These are phyloP conservation scores for Ophonus ardosiacus DNA, from an alignment of 2,888 invertebrate species.

Conservation along the genomic window DNA sequence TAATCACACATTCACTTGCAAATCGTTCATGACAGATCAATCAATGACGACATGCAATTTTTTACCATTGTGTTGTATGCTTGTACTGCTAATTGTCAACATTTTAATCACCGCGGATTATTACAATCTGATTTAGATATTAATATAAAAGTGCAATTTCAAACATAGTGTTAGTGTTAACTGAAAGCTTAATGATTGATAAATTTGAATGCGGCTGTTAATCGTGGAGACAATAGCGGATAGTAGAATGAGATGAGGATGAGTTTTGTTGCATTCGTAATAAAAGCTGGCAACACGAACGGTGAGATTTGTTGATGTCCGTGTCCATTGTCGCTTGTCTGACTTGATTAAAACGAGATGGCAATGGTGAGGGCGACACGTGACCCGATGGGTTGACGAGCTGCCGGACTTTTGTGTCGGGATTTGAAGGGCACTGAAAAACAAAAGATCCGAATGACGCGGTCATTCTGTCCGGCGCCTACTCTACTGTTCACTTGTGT, in stretches of 20 bases:
- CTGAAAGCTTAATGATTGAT: not conserved
- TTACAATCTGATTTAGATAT: no score
- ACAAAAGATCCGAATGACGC: constrained; percentile 74
- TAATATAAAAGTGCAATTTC: no score
- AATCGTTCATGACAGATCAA: constrained; percentile 74
- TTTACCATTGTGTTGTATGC: constrained; percentile 65
- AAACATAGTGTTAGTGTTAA: no score
- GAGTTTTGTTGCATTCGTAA: not conserved
- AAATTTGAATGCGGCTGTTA: constrained; percentile 3
- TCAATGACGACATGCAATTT: constrained; percentile 71
- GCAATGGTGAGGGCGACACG: constrained; percentile 68
- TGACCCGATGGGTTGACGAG: constrained; percentile 66
- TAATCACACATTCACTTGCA: constrained; percentile 76
- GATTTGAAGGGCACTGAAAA: constrained; percentile 73
- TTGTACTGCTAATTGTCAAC: not conserved
- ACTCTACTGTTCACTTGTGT: constrained; percentile 68
- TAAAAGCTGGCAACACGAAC: constrained; percentile 15
- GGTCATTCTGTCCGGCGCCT: constrained; percentile 72
- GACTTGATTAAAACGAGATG: constrained; percentile 73
- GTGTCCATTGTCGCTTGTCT: constrained; percentile 64
- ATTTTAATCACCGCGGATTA: not conserved
- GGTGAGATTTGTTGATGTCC: constrained; percentile 43
- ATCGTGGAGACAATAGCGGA: constrained; percentile 10
- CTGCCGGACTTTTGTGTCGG: constrained; percentile 70
- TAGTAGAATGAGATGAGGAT: not conserved